These are phyloP conservation scores for Drosophila meridionalis DNA, from an alignment of 2,888 invertebrate genomes.

Conservation along the genomic window DNA sequence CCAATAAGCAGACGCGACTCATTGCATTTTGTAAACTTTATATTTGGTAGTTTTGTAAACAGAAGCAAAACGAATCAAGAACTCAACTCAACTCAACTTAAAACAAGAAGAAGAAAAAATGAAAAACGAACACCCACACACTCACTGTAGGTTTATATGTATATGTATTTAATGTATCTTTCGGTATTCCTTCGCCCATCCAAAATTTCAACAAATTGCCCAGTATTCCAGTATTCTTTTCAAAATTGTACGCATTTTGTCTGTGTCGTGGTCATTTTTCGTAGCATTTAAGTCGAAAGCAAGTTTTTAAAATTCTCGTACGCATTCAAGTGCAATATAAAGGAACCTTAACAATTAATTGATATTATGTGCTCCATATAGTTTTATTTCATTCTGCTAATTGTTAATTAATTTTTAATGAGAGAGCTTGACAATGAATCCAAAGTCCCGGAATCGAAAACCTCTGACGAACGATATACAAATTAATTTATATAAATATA, in stretches of 20 bases:
- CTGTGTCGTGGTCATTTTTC: constrained; percentile 47
- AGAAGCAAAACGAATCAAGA: constrained; percentile 22
- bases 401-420: constrained; percentile 78
- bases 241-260: constrained; percentile 40
- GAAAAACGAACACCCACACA: constrained; percentile 5
- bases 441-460: constrained; percentile 29
- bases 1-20: constrained; percentile 29
- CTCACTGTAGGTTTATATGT: constrained; percentile 49
- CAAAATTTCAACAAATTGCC: constrained; percentile 32
- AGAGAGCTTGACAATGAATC: constrained; percentile 69
- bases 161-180: constrained; percentile 46
- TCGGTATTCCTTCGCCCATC: constrained; percentile 29
- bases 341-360: constrained; percentile 42
- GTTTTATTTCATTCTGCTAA: constrained; percentile 41
- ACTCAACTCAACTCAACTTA: constrained; percentile 6
- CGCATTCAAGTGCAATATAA: constrained; percentile 59
- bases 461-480: constrained; percentile 28
- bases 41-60: constrained; percentile 74
- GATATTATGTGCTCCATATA: constrained; percentile 58
- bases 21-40: constrained; percentile 71
- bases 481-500: constrained; percentile 41
- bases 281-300: constrained; percentile 55
- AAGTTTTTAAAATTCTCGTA: constrained; percentile 37
- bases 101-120: neutral
- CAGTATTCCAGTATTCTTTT: constrained; percentile 47